Base-by-base conservation (phyloP, 2,113 vertebrate species). In the Poeciliopsis prolifica region DNA sequence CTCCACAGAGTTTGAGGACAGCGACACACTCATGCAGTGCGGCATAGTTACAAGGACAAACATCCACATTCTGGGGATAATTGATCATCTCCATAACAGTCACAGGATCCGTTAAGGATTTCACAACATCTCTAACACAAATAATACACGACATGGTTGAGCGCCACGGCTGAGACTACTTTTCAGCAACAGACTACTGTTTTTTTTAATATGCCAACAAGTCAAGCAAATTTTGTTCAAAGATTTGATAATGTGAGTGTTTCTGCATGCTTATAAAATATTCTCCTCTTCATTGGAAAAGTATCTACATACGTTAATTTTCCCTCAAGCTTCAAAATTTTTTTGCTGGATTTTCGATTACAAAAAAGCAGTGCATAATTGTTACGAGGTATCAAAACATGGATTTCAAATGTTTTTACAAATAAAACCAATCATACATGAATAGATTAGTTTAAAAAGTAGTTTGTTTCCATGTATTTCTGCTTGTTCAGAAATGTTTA, bases 121-220 rank as follows among this genome's bases (percentile, higher is more conserved):
- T 61, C 42, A 69, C 72, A 71, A 83, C 80, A 82, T 80, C 78
- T 85, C 83, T 80, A 65, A 82, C 67, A 80, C 82, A 86, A 80
- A 85, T 83, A 58, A 72, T 74, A 91, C 87, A 86, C 31, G 84
- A 80, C 78, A 84, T 75, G 85, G 70, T 86, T 81, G 80, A 86
- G 79, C 72, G 22, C 82, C 82, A 72, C 61, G 37, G 2, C 77
- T 69, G 61, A 80, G 68, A 72, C 64, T 26, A 63, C 77, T 70
- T 74, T 65, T 72, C 12, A n/a, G 10, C 14, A 48, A 48, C 44
- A 48, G 15, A 48, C 44, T 48, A 48, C 14, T 19, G 15, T 17
- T 48, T 48, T 19, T 48, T 48, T 7, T 48, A 48, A 19, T 5
- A 48, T 15, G 15, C 14, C 44, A 15, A 44, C 12, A 44, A 44